Evolutionary conservation across 2,113 vertebrate species (phyloP).

Genomic region (Todiramphus saurophagus): DNA sequence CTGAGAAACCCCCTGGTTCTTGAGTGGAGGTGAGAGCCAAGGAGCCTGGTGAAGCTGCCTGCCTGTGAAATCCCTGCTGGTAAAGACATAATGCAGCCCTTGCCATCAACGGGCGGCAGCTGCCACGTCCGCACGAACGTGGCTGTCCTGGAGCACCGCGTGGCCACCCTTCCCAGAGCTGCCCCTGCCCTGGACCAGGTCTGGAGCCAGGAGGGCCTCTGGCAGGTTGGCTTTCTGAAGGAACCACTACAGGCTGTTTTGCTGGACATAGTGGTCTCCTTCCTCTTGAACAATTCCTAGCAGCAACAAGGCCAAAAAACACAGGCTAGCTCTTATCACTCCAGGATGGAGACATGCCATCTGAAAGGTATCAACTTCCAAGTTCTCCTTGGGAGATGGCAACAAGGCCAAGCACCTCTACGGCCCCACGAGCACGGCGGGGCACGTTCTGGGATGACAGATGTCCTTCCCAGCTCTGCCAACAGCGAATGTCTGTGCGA

Average conservation of each 20-base stretch:
- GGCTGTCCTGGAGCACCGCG: fast-evolving
- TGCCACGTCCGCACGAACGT: not conserved
- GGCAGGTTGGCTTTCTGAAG: not conserved
- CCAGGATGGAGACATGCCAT: fast-evolving
- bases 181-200: not conserved
- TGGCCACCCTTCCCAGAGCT: not conserved
- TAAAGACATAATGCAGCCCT: not conserved
- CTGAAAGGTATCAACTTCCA: not conserved
- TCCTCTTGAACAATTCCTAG: not conserved
- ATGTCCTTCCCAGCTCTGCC: not conserved
- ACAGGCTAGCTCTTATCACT: fast-evolving
- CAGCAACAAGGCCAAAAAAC: fast-evolving
- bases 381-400: not conserved
- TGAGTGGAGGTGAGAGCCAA: not conserved
- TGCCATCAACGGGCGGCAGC: fast-evolving
- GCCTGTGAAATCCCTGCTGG: not conserved
- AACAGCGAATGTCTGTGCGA: fast-evolving
- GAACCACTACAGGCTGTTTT: not conserved
- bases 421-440: fast-evolving
- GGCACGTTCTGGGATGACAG: not conserved
- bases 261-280: fast-evolving
- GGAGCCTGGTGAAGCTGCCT: not conserved
- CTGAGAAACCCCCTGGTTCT: not conserved
- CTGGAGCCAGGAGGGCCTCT: not conserved
- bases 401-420: fast-evolving